Base-by-base conservation (phyloP, 2,797 vertebrate species). In the Platalea minor region DNA sequence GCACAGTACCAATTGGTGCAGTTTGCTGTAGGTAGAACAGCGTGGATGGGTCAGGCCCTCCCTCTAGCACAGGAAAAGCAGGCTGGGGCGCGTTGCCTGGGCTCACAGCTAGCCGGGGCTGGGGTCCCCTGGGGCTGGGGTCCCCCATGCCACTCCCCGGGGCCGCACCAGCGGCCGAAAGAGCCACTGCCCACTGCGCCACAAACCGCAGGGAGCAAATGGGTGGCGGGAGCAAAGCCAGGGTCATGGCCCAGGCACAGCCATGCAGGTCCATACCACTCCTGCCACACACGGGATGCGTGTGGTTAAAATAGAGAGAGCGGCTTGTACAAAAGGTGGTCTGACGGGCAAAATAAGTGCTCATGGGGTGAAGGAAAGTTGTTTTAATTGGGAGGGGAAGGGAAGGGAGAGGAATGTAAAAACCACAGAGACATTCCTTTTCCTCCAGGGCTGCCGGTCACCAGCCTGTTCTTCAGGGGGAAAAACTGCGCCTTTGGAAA, bases 211-310 rank as follows among this genome's bases (percentile, higher is more conserved):
- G 37, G 67, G 70, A 59, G 28, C 64, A 59, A 16, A 51, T 5
- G 35, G 29, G 25, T 39, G 18, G 11, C 7, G 1, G 35, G 28
- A 39, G 24, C 85, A 86, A 61, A 68, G 39, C 72, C 83, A 68
- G 9, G 19, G n/a, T 57, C 50, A 54, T 16, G 4, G 33, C 35
- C 25, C 41, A 43, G 76, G 53, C 53, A 41, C 21, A 68, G 64
- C 33, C 43, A 2, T 3, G 0, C 4, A 1, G 14, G 29, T 48
- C n/a, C 37, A 25, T n/a, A 67, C 37, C 1, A 0, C 24, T 72
- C 33, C 41, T 6, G 7, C 17, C 70, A 63, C 65, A 31, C 6
- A 7, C 0, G 1, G 46, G 37, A 8, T 3, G 23, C 1, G 2
- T 59, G 39, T 53, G 54, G 29, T 43, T 65, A 28, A 63, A 78